Conservation (phyloP, 2,888 invertebrate species). For the Azorinus chamasolen region DNA sequence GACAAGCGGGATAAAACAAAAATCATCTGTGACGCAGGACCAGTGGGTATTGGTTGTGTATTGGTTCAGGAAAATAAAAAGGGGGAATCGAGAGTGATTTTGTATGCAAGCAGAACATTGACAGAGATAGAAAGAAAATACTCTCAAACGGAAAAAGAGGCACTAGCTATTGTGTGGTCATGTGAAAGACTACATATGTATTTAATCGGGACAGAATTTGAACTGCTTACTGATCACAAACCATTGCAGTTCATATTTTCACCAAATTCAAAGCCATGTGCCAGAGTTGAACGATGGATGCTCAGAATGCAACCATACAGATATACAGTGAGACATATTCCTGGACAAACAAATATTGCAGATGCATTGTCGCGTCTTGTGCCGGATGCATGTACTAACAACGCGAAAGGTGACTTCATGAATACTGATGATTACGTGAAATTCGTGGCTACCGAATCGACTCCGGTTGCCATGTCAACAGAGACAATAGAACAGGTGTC, state of each 20-base stretch:
- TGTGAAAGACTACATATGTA: conserved; percentile 73
- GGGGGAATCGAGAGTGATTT: conserved; percentile 30
- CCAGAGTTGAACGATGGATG: conserved; percentile 73
- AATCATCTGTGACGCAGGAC: conserved; percentile 47
- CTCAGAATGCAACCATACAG: conserved; percentile 63
- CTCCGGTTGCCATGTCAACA: conserved; percentile 26
- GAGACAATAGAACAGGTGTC: conserved; percentile 45
- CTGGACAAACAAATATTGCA: conserved; percentile 44
- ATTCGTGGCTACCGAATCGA: conserved; percentile 27
- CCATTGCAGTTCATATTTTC: conserved; percentile 70
- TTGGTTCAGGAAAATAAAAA: conserved; percentile 45
- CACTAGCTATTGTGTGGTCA: conserved; percentile 65
- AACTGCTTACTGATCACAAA: conserved; percentile 74
- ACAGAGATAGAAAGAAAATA: conserved; percentile 40
- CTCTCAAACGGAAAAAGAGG: conserved; percentile 68
- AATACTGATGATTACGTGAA: conserved; percentile 26
- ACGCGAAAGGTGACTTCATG: conserved; percentile 46
- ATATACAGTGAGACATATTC: conserved; percentile 47
- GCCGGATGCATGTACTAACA: conserved; percentile 41
- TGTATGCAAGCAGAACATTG: conserved; percentile 55
- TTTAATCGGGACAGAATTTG: conserved; percentile 65
- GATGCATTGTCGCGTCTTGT: conserved; percentile 56
- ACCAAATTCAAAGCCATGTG: conserved; percentile 67
- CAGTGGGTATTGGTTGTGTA: conserved; percentile 58
- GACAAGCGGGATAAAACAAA: conserved; percentile 29